phyloP scores from a whole-genome alignment of 1,140 invertebrate species.

The Propsilocerus akamusi region DNA sequence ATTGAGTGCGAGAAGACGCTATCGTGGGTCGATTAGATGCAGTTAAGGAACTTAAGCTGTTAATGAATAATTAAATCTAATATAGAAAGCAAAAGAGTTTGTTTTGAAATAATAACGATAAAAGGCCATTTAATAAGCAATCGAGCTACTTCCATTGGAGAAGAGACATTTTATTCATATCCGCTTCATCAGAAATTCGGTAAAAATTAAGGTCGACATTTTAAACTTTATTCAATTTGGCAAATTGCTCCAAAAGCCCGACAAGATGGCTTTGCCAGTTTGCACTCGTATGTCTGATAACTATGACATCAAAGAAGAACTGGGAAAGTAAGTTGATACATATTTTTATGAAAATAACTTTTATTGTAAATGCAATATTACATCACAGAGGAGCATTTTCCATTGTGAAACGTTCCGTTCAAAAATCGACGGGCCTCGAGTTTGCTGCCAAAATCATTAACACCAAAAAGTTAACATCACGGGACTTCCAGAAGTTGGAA shows the following conservation, averaged over 20 bases:
- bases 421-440: conserved; percentile 92
- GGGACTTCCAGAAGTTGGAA: conserved; percentile 99
- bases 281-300: conserved; percentile 95
- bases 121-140: no score
- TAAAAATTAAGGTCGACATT: neutral
- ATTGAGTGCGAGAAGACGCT: no score
- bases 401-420: conserved; percentile 95
- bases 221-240: neutral
- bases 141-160: no score
- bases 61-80: no score
- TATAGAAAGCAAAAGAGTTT: no score
- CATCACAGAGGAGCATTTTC: conserved; percentile 92
- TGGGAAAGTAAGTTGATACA: conserved; percentile 86
- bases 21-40: no score
- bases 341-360: neutral
- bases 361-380: neutral
- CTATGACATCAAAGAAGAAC: conserved; percentile 98
- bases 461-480: conserved; percentile 95
- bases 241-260: neutral
- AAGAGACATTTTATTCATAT: no score
- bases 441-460: conserved; percentile 99
- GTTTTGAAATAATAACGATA: no score
- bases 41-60: no score
- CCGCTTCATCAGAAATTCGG: no score
- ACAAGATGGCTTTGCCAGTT: conserved; percentile 26